Evolutionary conservation across 1,140 invertebrate species (phyloP).

Genomic region (Acromyrmex heyeri): DNA sequence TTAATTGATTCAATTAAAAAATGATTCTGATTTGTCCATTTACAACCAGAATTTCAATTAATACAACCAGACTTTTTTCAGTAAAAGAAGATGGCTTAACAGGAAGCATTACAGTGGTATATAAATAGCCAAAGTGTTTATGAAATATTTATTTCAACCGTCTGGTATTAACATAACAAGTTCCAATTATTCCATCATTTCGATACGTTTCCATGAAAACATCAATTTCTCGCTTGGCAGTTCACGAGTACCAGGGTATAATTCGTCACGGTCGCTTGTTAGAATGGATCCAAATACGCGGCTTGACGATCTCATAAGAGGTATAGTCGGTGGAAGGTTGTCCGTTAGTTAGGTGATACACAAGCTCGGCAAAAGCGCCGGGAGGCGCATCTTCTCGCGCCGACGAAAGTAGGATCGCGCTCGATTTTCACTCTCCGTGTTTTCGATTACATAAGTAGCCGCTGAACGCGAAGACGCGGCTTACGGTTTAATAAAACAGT

Average conservation of each 20-base stretch:
- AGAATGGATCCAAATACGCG: constrained; percentile 46
- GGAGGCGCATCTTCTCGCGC: constrained; percentile 73
- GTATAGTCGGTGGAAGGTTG: constrained; percentile 51
- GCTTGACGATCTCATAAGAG: constrained; percentile 31
- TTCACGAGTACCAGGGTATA: not conserved
- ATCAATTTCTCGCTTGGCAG: not conserved
- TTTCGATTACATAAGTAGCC: constrained; percentile 84
- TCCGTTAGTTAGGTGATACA: constrained; percentile 72
- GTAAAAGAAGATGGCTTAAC: not conserved
- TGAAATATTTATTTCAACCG: not conserved
- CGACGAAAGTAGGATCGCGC: constrained; percentile 81
- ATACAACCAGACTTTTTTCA: too few species aligned
- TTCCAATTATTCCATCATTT: not conserved
- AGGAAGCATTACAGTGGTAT: not conserved
- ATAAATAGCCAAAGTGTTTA: not conserved
- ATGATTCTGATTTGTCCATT: too few species aligned
- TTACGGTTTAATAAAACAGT: constrained; percentile 85
- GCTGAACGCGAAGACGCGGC: constrained; percentile 72
- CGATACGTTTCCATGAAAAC: not conserved
- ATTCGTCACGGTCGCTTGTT: not conserved
- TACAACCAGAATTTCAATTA: too few species aligned
- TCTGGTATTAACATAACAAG: not conserved
- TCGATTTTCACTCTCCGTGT: constrained; percentile 85
- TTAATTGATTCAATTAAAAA: too few species aligned
- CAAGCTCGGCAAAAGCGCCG: constrained; percentile 71